Percentiles rank a stretch among this genome's conserved stretches.
phyloP scores from a whole-genome alignment of 2,113 vertebrate species.

The Notothenia coriiceps region DNA sequence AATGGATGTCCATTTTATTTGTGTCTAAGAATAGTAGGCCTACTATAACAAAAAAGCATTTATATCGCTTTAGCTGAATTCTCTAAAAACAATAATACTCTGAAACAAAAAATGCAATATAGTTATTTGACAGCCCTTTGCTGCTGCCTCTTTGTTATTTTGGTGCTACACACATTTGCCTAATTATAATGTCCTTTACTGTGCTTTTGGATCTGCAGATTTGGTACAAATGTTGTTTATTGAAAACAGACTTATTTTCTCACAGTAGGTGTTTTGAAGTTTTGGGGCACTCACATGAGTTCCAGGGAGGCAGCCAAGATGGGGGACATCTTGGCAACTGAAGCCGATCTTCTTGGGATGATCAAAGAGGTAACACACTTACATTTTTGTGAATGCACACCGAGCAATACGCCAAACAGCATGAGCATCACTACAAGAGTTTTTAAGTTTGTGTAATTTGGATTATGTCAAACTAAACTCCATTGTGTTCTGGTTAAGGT shows the following conservation, averaged over 20 bases:
- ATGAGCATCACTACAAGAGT: background rate
- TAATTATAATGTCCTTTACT: background rate
- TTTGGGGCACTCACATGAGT: constrained; percentile 63
- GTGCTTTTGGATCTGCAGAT: background rate
- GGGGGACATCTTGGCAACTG: constrained; percentile 90
- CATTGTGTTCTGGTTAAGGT: background rate
- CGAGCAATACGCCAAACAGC: background rate
- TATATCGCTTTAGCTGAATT: background rate
- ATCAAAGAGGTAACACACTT: constrained; percentile 88
- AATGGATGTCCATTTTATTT: background rate
- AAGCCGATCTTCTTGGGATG: constrained; percentile 91
- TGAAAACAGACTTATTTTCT: constrained; percentile 6
- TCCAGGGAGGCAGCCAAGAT: constrained; percentile 79
- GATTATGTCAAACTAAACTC: background rate
- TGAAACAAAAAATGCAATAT: background rate
- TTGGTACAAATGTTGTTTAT: background rate
- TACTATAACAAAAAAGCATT: background rate
- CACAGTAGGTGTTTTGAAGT: constrained; percentile 3
- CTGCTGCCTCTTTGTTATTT: background rate
- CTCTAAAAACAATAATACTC: background rate
- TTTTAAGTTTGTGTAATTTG: background rate
- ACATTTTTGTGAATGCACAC: background rate
- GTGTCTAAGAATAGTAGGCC: background rate
- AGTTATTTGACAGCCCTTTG: background rate
- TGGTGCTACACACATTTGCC: background rate